Conservation (phyloP, 2,888 invertebrate species). For the Steinernema scapterisci region DNA sequence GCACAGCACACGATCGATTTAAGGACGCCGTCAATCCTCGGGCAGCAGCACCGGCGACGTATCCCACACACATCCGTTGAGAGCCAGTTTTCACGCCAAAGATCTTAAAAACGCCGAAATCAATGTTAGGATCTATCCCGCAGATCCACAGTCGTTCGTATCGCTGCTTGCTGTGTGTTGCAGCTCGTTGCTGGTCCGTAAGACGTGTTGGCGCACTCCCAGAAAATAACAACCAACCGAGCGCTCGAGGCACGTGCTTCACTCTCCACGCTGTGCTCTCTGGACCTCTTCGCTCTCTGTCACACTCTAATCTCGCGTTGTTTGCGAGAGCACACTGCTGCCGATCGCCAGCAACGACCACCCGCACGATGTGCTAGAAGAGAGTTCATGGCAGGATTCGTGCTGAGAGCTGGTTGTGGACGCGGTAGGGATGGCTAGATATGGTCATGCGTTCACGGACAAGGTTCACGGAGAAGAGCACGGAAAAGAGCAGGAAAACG, state of each 20-base stretch:
- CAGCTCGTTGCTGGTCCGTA: neutral
- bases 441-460: too few relatives aligned
- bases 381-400: neutral
- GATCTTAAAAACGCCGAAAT: neutral
- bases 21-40: too few relatives aligned
- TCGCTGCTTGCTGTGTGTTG: neutral
- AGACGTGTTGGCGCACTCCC: neutral
- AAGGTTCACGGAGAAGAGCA: too few relatives aligned
- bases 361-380: neutral
- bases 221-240: conserved; percentile 8
- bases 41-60: too few relatives aligned
- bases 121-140: neutral
- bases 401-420: neutral
- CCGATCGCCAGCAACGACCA: neutral
- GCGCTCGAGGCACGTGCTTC: conserved; percentile 11
- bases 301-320: neutral
- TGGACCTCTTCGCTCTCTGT: conserved; percentile 13
- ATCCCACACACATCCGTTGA: too few relatives aligned
- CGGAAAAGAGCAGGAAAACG: too few relatives aligned
- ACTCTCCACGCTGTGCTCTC: conserved; percentile 14
- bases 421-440: too few relatives aligned
- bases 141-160: neutral
- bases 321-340: neutral
- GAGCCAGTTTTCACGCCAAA: neutral
- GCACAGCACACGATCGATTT: too few relatives aligned